phyloP scores from a whole-genome alignment of 2,113 vertebrate genomes.

The Ailurus styani region DNA sequence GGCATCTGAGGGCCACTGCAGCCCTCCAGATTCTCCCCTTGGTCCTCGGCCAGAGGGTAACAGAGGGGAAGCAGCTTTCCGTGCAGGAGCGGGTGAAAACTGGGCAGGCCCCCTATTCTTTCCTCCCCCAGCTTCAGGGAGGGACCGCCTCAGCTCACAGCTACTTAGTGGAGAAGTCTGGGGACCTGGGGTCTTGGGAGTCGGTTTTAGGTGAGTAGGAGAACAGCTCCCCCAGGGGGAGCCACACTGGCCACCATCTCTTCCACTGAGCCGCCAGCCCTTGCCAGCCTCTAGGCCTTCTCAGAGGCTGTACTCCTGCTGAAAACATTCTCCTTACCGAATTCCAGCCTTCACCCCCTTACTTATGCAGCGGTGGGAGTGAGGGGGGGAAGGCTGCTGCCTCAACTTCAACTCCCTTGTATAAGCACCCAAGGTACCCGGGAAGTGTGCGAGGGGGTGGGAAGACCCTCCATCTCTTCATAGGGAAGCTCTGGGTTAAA shows the following conservation, averaged over 20 bases:
- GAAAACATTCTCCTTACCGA: neutral
- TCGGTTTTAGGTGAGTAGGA: too few relatives aligned
- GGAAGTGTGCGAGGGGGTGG: neutral
- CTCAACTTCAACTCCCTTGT: neutral
- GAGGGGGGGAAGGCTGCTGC: neutral
- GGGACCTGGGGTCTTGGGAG: neutral
- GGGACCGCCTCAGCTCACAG: neutral
- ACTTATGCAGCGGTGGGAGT: neutral
- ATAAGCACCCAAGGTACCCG: neutral
- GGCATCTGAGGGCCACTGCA: neutral
- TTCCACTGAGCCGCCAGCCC: slow-evolving; percentile 46
- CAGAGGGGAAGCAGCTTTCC: neutral
- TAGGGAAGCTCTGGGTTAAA: neutral
- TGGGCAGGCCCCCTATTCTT: neutral
- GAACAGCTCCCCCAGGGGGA: too few relatives aligned
- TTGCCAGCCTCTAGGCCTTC: slow-evolving; percentile 48
- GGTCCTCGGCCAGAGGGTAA: neutral
- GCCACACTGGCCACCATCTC: slow-evolving; percentile 37
- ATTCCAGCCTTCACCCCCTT: accelerated
- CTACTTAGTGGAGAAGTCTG: neutral
- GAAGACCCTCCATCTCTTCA: neutral
- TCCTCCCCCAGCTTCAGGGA: neutral
- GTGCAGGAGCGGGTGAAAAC: neutral
- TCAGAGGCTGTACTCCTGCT: neutral
- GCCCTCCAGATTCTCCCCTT: neutral